Conservation (phyloP, 2,797 vertebrate species). For the Heliangelus exortis region DNA sequence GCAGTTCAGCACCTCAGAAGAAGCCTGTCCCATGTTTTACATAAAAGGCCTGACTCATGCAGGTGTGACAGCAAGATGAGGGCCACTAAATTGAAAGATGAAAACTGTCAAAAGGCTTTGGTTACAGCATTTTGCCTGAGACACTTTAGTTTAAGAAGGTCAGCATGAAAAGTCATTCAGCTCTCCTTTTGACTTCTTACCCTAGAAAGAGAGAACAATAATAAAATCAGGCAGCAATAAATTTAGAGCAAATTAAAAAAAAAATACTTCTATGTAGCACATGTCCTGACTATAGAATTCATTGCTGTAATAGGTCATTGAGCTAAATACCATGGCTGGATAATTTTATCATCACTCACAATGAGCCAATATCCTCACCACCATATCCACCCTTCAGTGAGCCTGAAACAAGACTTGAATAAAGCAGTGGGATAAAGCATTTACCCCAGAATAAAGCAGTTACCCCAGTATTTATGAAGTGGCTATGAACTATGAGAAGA, state of each 20-base stretch:
- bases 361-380: not conserved
- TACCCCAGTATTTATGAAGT: not conserved
- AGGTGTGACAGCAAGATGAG: not conserved
- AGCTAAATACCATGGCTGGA: conserved; percentile 7
- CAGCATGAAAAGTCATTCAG: conserved; percentile 26
- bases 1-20: not conserved
- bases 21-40: not conserved
- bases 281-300: conserved; percentile 40
- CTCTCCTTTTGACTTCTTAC: conserved; percentile 40
- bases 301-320: conserved; percentile 41
- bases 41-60: conserved; percentile 39
- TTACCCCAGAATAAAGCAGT: not conserved
- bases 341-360: conserved; percentile 18
- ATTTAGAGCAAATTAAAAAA: conserved; percentile 56
- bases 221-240: conserved; percentile 51
- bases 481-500: not conserved
- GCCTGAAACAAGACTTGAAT: not conserved
- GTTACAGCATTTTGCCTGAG: conserved; percentile 11
- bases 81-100: conserved; percentile 3
- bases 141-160: conserved; percentile 21
- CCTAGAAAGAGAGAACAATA: conserved; percentile 53
- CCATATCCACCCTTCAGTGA: not conserved
- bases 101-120: not conserved
- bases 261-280: conserved; percentile 42
- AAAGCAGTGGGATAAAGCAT: not conserved